Percentiles rank a stretch among this genome's conserved stretches.
Evolutionary conservation across 2,113 vertebrate species (phyloP).

Genomic region (Xerus inauris): DNA sequence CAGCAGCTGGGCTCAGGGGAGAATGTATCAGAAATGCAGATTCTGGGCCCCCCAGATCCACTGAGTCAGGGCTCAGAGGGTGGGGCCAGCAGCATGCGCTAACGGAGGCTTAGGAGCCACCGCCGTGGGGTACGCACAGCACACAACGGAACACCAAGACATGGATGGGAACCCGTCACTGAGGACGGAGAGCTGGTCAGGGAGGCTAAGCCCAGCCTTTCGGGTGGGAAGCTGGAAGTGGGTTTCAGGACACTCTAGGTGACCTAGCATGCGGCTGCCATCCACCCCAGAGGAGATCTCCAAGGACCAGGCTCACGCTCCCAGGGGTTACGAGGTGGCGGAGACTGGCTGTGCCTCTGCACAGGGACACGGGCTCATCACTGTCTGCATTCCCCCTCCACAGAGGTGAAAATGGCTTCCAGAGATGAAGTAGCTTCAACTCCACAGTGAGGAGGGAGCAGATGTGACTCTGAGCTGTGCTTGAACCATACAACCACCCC

Average conservation of each 20-base stretch:
- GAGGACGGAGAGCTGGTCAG: not conserved
- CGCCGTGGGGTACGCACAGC: not conserved
- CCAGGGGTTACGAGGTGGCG: no score
- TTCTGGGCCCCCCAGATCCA: not conserved
- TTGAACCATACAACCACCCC: not conserved
- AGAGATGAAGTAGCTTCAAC: not conserved
- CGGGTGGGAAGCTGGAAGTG: not conserved
- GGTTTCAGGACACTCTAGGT: not conserved
- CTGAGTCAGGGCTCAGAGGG: not conserved
- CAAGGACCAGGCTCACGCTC: no score
- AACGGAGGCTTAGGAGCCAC: not conserved
- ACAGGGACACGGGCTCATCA: not conserved
- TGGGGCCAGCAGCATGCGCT: not conserved
- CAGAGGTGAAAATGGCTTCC: not conserved
- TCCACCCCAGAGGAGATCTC: not conserved
- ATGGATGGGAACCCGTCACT: not conserved
- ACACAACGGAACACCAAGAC: not conserved
- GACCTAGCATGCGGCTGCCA: not conserved
- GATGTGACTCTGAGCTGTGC: not conserved
- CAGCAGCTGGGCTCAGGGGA: not conserved
- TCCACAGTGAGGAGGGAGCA: not conserved
- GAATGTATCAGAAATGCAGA: not conserved
- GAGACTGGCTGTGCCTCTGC: not conserved
- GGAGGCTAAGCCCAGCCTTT: not conserved
- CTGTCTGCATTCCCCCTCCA: not conserved